Conservation (phyloP, 1,140 invertebrate genomes). For the Physella acuta region DNA sequence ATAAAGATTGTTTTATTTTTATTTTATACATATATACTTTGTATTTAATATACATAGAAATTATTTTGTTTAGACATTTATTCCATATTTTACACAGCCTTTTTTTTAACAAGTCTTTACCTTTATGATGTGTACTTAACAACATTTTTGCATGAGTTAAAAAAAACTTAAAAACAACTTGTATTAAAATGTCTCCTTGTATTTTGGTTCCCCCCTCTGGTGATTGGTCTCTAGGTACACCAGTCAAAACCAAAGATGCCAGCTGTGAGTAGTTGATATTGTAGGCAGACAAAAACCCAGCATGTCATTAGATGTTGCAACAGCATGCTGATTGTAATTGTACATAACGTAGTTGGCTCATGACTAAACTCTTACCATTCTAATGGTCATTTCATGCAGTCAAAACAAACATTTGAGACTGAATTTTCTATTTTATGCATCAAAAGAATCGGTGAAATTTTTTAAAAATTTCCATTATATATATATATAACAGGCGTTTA, state of each 20-base stretch:
- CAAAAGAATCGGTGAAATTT: not conserved
- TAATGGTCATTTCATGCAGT: not conserved
- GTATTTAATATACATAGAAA: not conserved
- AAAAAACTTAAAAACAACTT: not conserved
- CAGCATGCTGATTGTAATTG: not conserved
- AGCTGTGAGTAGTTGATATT: constrained; percentile 16
- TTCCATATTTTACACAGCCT: not conserved
- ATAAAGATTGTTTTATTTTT: no score
- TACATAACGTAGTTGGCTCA: not conserved
- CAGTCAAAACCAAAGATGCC: constrained; percentile 23
- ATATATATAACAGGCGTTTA: no score
- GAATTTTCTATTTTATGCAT: not conserved
- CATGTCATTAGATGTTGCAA: not conserved
- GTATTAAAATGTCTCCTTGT: not conserved
- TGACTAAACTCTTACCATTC: not conserved
- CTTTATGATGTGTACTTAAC: not conserved
- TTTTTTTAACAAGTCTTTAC: not conserved
- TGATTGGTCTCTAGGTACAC: constrained; percentile 11
- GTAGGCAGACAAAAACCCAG: not conserved
- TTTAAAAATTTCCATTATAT: not conserved
- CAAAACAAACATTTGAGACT: not conserved
- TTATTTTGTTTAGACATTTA: not conserved
- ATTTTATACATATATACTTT: not conserved
- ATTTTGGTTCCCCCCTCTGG: not conserved
- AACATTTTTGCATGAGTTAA: not conserved